These are phyloP conservation scores for Oplegnathus fasciatus DNA, from an alignment of 2,113 vertebrate species.

Conservation along the genomic window DNA sequence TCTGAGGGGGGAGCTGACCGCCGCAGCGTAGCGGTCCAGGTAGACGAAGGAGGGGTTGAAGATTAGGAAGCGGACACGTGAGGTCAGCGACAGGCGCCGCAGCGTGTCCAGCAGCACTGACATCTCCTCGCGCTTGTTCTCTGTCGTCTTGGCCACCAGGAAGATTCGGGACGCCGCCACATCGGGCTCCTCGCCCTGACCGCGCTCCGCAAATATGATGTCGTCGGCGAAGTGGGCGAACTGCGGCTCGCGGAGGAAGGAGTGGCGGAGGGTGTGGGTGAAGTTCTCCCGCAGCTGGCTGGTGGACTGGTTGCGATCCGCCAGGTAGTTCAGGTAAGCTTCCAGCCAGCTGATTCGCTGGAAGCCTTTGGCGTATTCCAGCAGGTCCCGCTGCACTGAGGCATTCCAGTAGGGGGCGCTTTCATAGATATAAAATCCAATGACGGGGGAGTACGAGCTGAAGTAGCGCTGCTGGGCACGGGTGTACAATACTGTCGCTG, in stretches of 20 bases:
- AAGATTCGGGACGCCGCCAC: slow-evolving; percentile 97
- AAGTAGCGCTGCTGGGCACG: slow-evolving; percentile 97
- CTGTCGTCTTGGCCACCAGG: slow-evolving; percentile 97
- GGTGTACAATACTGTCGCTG: slow-evolving; percentile 94
- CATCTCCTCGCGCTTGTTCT: slow-evolving; percentile 98
- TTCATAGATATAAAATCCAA: slow-evolving; percentile 99
- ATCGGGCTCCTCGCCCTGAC: slow-evolving; percentile 94
- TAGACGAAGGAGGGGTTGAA: slow-evolving; percentile 99
- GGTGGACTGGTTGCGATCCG: slow-evolving; percentile 93
- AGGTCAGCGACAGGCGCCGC: slow-evolving; percentile 95
- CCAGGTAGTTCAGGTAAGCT: slow-evolving; percentile 95
- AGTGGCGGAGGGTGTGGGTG: slow-evolving; percentile 91
- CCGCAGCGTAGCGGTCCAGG: slow-evolving; percentile 97
- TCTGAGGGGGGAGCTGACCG: slow-evolving; percentile 95
- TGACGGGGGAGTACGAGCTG: slow-evolving; percentile 97
- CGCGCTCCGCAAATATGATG: slow-evolving; percentile 97
- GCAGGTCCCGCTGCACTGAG: slow-evolving; percentile 95
- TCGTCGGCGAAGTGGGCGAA: slow-evolving; percentile 97
- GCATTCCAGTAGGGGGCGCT: slow-evolving; percentile 98
- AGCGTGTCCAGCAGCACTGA: slow-evolving; percentile 96
- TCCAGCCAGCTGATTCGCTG: slow-evolving; percentile 99
- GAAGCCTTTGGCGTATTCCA: slow-evolving; percentile 96
- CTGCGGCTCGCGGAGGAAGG: slow-evolving; percentile 92
- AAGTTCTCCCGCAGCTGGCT: slow-evolving; percentile 94
- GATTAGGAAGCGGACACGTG: slow-evolving; percentile 97